Conservation (phyloP, 2,797 vertebrate species). For the Erethizon dorsatum region DNA sequence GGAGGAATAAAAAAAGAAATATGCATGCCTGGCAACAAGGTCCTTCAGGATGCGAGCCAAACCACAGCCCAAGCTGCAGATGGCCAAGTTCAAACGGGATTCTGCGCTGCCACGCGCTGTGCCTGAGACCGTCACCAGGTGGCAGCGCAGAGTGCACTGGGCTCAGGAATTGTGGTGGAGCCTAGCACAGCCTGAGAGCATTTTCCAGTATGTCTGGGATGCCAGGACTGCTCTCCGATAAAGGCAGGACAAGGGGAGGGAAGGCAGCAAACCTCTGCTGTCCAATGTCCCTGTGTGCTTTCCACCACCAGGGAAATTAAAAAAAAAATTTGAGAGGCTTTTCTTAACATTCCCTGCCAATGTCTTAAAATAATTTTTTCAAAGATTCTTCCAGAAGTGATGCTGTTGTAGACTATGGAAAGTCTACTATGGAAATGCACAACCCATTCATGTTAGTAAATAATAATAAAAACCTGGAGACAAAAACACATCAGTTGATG, state of each 20-base stretch:
- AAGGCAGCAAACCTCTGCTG: neutral
- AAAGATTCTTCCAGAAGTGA: conserved; percentile 68
- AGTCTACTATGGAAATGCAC: too few relatives aligned
- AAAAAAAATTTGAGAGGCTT: conserved; percentile 60
- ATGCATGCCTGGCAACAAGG: conserved; percentile 65
- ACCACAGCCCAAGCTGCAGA: conserved; percentile 87
- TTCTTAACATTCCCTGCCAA: conserved; percentile 37
- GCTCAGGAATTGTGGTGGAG: neutral
- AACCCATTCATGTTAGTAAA: conserved; percentile 27
- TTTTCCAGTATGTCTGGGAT: neutral
- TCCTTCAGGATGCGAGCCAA: conserved; percentile 80
- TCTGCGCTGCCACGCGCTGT: conserved; percentile 74
- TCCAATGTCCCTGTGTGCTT: neutral
- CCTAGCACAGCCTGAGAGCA: neutral
- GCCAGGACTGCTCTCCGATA: neutral
- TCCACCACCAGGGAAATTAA: neutral
- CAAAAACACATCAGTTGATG: conserved; percentile 35
- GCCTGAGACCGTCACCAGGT: conserved; percentile 77
- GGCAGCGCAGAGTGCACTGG: conserved; percentile 64
- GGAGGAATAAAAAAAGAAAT: neutral
- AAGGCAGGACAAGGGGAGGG: neutral
- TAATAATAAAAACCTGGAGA: conserved; percentile 33
- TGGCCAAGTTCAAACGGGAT: conserved; percentile 86
- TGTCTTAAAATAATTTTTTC: conserved; percentile 32
- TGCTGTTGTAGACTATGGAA: conserved; percentile 58